These are phyloP conservation scores for Drosophila nigrodunni DNA, from an alignment of 1,140 invertebrate genomes.

Conservation along the genomic window DNA sequence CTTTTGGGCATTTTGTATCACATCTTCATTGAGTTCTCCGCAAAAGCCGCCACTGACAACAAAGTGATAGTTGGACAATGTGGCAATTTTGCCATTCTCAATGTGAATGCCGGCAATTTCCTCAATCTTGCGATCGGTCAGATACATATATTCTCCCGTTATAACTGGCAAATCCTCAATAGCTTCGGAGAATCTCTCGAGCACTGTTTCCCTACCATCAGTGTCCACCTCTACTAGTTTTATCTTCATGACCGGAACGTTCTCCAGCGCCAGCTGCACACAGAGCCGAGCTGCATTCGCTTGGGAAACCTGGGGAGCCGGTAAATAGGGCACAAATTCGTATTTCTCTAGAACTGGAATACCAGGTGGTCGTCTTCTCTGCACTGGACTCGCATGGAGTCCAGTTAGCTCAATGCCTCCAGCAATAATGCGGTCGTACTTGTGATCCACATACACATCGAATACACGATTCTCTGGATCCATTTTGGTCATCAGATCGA, in stretches of 20 bases:
- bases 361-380: slow-evolving; percentile 87
- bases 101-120: slow-evolving; percentile 86
- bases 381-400: slow-evolving; percentile 91
- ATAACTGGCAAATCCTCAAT: slow-evolving; percentile 88
- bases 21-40: slow-evolving; percentile 27
- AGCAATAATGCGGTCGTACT: slow-evolving; percentile 86
- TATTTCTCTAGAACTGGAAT: slow-evolving; percentile 91
- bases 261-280: slow-evolving; percentile 92
- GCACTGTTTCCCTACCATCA: slow-evolving; percentile 84
- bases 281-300: slow-evolving; percentile 67
- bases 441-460: slow-evolving; percentile 73
- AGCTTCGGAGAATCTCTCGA: slow-evolving; percentile 86
- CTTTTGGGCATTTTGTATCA: slow-evolving; percentile 55
- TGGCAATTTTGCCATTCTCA: slow-evolving; percentile 87
- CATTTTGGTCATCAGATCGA: slow-evolving; percentile 84
- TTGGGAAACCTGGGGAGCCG: slow-evolving; percentile 76
- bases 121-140: slow-evolving; percentile 85
- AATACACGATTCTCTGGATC: slow-evolving; percentile 81
- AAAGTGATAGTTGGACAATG: slow-evolving; percentile 87
- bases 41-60: slow-evolving; percentile 85
- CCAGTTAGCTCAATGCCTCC: slow-evolving; percentile 94
- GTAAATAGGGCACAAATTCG: slow-evolving; percentile 90
- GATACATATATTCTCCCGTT: slow-evolving; percentile 84
- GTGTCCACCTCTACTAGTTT: slow-evolving; percentile 88
- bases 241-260: slow-evolving; percentile 88